Evolutionary conservation across 2,113 vertebrate species (phyloP).

Genomic region (Lipophrys pholis): DNA sequence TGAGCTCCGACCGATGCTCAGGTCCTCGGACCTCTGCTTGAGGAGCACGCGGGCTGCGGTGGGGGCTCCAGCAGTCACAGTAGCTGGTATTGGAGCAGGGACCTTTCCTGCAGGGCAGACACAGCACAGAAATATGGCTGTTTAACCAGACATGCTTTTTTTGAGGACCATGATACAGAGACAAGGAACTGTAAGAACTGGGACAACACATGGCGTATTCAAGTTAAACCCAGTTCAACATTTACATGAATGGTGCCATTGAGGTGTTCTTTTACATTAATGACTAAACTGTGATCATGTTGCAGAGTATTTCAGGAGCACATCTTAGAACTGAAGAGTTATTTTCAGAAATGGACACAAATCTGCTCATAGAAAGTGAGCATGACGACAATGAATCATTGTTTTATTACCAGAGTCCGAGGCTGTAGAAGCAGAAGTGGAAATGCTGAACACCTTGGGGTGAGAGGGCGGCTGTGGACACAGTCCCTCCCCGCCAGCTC

Average conservation of each 20-base stretch:
- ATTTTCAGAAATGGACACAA: conserved; percentile 6
- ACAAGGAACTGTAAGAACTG: not conserved
- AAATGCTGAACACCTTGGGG: conserved; percentile 83
- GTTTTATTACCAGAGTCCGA: conserved; percentile 67
- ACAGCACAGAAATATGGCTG: not conserved
- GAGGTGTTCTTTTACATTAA: not conserved
- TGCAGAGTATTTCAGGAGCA: not conserved
- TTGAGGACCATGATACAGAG: not conserved
- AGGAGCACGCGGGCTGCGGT: conserved; percentile 89
- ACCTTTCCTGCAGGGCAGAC: conserved; percentile 78
- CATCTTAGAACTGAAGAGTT: not conserved
- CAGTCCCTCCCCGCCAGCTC: conserved; percentile 84
- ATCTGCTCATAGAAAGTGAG: not conserved
- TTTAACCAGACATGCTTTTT: not conserved
- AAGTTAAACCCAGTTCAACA: not conserved
- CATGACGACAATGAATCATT: not conserved
- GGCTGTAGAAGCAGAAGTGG: conserved; percentile 71
- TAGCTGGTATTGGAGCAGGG: conserved; percentile 80
- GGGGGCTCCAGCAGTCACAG: conserved; percentile 83
- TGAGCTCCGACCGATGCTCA: conserved; percentile 89
- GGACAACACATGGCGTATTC: not conserved
- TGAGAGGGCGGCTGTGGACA: conserved; percentile 87
- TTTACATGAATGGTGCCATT: not conserved
- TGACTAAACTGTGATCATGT: not conserved
- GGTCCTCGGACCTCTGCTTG: conserved; percentile 94